Evolutionary conservation across 2,797 vertebrate genomes (phyloP).

Genomic region (Lateolabrax maculatus): DNA sequence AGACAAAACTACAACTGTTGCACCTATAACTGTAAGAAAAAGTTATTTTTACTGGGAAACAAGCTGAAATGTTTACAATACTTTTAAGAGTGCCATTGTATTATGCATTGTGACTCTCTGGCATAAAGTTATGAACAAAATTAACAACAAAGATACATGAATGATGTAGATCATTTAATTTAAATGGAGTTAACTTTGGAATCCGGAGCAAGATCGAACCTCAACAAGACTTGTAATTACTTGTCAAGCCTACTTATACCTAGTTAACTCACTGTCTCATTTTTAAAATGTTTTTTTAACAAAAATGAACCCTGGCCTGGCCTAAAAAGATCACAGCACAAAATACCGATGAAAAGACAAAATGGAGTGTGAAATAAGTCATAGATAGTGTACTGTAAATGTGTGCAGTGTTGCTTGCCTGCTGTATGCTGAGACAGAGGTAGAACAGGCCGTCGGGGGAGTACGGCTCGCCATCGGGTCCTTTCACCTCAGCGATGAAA

Average conservation of each 20-base stretch:
- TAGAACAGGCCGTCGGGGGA: constrained; percentile 92
- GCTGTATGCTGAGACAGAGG: constrained; percentile 97
- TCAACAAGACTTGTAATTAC: background rate
- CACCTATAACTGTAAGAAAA: background rate
- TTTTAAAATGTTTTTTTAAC: no score
- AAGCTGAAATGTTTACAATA: background rate
- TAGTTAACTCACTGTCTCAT: background rate
- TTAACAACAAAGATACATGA: background rate
- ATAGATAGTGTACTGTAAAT: background rate
- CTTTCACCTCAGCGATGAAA: constrained; percentile 91
- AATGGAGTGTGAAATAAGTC: background rate
- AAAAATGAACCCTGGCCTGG: background rate
- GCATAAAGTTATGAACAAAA: background rate
- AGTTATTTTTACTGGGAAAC: background rate
- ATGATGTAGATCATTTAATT: background rate
- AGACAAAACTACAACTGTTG: background rate
- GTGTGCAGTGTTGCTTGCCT: constrained; percentile 79
- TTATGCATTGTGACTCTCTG: background rate
- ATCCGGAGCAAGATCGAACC: background rate
- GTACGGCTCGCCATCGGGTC: constrained; percentile 89
- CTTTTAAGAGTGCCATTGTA: background rate
- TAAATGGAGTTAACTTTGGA: background rate
- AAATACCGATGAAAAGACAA: background rate
- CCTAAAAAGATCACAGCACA: background rate
- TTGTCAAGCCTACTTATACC: background rate